Base-by-base conservation (phyloP, 2,888 invertebrate species). In the Flexamia atlantica region DNA sequence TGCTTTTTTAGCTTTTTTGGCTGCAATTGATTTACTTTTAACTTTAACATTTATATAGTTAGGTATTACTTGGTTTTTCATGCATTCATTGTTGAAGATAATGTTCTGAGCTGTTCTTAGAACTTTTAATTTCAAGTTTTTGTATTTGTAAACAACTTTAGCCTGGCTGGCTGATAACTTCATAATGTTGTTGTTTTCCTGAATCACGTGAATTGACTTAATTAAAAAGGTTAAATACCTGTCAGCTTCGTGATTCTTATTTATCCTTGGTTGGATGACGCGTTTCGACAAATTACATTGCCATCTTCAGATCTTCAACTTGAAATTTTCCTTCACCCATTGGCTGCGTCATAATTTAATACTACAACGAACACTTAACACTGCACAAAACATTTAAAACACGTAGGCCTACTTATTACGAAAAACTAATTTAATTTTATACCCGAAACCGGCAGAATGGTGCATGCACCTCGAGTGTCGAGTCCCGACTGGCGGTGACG, bases 71-170 rank as follows among this genome's bases (percentile, higher is more conserved):
- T 79, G 32, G 28, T 70, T 17, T 70, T 36, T 30, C 60, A 20
- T n/a, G 5, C 64, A 64, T 64, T 7, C 28, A 53, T 4, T 5
- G 80, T 57, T 60, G 12, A 50, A 83, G 1, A 3, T 40, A n/a
- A 79, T 79, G 28, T 79, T 79, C 10, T 50, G 46, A 17, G 10
- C 25, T 23, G 79, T 79, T 1, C 28, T 50, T 12, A 20, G 5
- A 10, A 79, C 17, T 28, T 42, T 42, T 25, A 79, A 28, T n/a
- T 46, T 79, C 2, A 50, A n/a, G 28, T 79, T 46, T 36, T 28
- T 79, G 79, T 79, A 79, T 25, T 79, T 40, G 17, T 50, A 46
- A 36, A 36, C 42, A 46, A 46, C 28, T 79, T 79, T 46, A 17
- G 42, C 79, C n/a, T 79, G 46, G 10, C 46, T 40, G 10, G 79